These are phyloP conservation scores for Fistularia tabacaria DNA, from an alignment of 2,797 vertebrate species.

Conservation along the genomic window DNA sequence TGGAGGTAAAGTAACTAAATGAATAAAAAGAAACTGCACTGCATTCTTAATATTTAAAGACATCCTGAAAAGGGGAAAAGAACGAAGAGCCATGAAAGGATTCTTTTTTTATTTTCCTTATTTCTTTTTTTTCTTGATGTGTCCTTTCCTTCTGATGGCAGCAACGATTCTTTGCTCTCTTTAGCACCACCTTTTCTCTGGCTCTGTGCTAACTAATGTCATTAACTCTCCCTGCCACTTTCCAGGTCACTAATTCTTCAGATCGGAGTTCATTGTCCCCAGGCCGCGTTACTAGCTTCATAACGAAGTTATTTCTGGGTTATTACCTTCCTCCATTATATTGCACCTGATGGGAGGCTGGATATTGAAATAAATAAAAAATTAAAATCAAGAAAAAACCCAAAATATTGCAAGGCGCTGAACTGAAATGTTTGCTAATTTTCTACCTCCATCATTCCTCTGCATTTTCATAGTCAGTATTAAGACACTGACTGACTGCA, in stretches of 20 bases:
- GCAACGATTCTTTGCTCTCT: conserved; percentile 64
- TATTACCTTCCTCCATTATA: conserved; percentile 96
- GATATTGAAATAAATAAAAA: conserved; percentile 68
- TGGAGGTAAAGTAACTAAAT: conserved; percentile 43
- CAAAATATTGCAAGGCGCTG: conserved; percentile 59
- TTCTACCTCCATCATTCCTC: background rate
- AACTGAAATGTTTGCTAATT: background rate
- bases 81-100: conserved; percentile 56
- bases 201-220: conserved; percentile 67
- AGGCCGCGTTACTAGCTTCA: conserved; percentile 93
- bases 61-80: conserved; percentile 59
- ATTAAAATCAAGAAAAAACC: conserved; percentile 97
- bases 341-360: conserved; percentile 86
- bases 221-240: conserved; percentile 83
- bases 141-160: conserved; percentile 69
- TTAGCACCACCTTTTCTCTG: background rate
- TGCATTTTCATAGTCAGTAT: background rate
- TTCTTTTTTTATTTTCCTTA: conserved; percentile 50
- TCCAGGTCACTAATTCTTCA: conserved; percentile 33
- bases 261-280: conserved; percentile 85
- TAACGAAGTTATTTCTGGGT: conserved; percentile 99
- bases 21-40: conserved; percentile 23
- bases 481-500: background rate
- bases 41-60: conserved; percentile 56
- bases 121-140: conserved; percentile 51